Conservation (phyloP, 2,888 invertebrate species). For the Tuta absoluta region DNA sequence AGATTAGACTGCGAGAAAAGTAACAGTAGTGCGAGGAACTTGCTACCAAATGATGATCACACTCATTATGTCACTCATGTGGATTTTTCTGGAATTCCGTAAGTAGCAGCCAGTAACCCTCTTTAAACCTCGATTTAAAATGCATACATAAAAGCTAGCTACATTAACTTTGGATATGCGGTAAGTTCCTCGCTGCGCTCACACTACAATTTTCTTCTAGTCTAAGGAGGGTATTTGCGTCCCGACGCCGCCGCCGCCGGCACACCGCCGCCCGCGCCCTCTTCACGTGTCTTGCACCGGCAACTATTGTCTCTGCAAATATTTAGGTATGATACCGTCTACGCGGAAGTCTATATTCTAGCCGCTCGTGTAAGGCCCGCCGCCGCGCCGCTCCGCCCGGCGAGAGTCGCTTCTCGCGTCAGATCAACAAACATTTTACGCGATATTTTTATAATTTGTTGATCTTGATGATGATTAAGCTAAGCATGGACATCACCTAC, state of each 20-base stretch:
- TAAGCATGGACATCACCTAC: background rate
- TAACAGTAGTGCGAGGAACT: background rate
- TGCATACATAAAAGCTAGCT: no score
- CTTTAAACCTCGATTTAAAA: no score
- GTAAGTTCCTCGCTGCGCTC: no score
- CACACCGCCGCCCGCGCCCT: constrained; percentile 50
- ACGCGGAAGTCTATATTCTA: constrained; percentile 13
- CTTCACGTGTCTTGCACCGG: constrained; percentile 59
- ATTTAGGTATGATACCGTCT: constrained; percentile 16
- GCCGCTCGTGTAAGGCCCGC: background rate
- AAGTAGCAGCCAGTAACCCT: no score
- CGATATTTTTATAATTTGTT: background rate
- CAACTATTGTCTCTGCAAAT: constrained; percentile 40
- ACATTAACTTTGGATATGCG: no score
- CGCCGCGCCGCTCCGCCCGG: background rate
- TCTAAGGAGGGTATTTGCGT: constrained; percentile 60
- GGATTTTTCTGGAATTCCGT: no score
- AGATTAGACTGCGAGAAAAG: background rate
- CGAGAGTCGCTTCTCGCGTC: no score
- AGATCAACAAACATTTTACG: background rate
- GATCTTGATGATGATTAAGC: background rate
- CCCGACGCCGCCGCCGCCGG: constrained; percentile 53
- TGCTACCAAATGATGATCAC: background rate
- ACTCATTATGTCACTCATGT: no score
- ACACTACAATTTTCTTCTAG: background rate